These are phyloP conservation scores for Mobula birostris DNA, from an alignment of 2,113 vertebrate genomes.

Conservation along the genomic window DNA sequence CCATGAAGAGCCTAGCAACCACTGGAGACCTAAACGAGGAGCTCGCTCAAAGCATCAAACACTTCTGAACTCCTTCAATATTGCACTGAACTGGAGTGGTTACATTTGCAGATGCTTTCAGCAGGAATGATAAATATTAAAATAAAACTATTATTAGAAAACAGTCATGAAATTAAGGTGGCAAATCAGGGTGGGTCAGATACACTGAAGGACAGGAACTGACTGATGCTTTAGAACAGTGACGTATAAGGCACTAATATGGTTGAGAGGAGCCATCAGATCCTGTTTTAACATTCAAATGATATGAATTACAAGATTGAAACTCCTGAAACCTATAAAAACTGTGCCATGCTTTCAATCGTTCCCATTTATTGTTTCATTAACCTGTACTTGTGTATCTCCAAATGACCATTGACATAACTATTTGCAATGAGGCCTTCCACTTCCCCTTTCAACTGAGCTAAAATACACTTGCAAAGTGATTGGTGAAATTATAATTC, in stretches of 20 bases:
- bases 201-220: not conserved
- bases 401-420: not conserved
- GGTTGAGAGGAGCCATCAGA: not conserved
- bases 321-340: not conserved
- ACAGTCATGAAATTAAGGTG: not conserved
- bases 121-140: not conserved
- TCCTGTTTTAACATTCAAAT: not conserved
- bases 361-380: not conserved
- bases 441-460: no score
- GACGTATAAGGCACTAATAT: not conserved
- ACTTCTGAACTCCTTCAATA: not conserved
- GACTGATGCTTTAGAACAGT: not conserved
- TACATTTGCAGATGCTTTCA: not conserved
- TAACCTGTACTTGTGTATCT: not conserved
- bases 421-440: not conserved
- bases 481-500: not conserved
- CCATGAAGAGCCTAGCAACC: not conserved
- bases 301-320: not conserved
- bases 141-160: not conserved
- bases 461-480: not conserved
- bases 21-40: not conserved
- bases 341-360: not conserved
- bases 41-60: not conserved
- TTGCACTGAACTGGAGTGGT: not conserved
- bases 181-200: not conserved